These are phyloP conservation scores for Monomorium pharaonis DNA, from an alignment of 1,140 invertebrate species.

Conservation along the genomic window DNA sequence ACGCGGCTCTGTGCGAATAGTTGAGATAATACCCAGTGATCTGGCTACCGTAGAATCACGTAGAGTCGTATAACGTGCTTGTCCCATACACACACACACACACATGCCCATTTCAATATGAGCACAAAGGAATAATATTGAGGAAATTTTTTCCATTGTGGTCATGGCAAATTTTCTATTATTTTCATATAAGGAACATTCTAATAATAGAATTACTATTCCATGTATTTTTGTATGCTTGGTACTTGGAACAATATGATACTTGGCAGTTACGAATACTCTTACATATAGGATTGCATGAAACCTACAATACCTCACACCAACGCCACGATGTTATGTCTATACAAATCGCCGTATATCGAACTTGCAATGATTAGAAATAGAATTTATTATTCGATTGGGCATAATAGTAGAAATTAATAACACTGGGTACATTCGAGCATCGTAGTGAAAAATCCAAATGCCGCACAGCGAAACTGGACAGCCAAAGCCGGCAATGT, in stretches of 20 bases:
- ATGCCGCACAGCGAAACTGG: slow-evolving; percentile 61
- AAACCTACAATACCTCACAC: background rate
- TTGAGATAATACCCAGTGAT: slow-evolving; percentile 45
- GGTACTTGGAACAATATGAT: background rate
- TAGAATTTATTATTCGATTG: slow-evolving; percentile 2
- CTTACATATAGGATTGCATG: background rate
- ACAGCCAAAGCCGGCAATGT: slow-evolving; percentile 34
- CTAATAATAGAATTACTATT: background rate
- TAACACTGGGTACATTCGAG: slow-evolving; percentile 20
- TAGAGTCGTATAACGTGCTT: slow-evolving; percentile 8
- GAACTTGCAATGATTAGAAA: slow-evolving; percentile 7
- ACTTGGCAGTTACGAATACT: background rate
- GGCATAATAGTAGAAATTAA: slow-evolving; percentile 38
- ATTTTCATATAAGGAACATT: background rate
- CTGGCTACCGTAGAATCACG: slow-evolving; percentile 29
- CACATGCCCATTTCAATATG: background rate
- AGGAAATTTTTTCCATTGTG: background rate
- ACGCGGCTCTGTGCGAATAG: background rate
- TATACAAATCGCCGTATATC: background rate
- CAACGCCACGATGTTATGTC: background rate
- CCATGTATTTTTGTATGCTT: background rate
- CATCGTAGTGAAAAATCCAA: slow-evolving; percentile 26
- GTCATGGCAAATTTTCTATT: background rate
- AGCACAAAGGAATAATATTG: background rate
- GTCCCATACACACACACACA: background rate